Evolutionary conservation across 2,113 vertebrate species (phyloP).

Genomic region (Poecile atricapillus): DNA sequence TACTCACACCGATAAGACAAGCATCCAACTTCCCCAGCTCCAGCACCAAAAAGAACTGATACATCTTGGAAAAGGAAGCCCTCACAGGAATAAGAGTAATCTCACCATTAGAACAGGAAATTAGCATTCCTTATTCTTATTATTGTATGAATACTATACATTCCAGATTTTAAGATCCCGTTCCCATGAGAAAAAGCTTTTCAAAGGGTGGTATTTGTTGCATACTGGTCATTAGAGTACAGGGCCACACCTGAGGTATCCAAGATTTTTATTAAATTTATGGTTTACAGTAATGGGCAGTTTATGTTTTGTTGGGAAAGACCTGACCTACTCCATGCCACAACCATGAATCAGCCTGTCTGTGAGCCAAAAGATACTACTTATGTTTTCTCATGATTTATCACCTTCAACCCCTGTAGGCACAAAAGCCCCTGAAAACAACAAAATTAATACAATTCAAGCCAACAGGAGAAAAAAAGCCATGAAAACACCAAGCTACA

Average conservation of each 20-base stretch:
- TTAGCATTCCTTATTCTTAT: not conserved
- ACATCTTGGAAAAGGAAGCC: not conserved
- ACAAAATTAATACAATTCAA: not conserved
- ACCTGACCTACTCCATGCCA: not conserved
- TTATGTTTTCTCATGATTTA: not conserved
- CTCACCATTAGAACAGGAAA: not conserved
- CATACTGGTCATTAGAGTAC: not conserved
- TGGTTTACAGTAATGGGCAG: not conserved
- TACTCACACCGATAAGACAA: not conserved
- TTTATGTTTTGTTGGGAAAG: not conserved
- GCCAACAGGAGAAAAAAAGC: not conserved
- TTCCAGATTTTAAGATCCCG: not conserved
- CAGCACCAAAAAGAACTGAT: not conserved
- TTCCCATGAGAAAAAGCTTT: fast-evolving
- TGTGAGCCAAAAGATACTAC: not conserved
- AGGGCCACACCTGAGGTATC: not conserved
- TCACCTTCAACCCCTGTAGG: not conserved
- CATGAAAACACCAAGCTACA: not conserved
- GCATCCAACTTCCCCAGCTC: not conserved
- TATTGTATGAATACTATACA: not conserved
- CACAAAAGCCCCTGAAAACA: not conserved
- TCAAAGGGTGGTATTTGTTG: not conserved
- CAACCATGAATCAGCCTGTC: not conserved
- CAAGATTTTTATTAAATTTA: not conserved
- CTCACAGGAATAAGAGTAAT: not conserved